Evolutionary conservation across 2,113 vertebrate genomes (phyloP).

Genomic region (Siniperca knerii): DNA sequence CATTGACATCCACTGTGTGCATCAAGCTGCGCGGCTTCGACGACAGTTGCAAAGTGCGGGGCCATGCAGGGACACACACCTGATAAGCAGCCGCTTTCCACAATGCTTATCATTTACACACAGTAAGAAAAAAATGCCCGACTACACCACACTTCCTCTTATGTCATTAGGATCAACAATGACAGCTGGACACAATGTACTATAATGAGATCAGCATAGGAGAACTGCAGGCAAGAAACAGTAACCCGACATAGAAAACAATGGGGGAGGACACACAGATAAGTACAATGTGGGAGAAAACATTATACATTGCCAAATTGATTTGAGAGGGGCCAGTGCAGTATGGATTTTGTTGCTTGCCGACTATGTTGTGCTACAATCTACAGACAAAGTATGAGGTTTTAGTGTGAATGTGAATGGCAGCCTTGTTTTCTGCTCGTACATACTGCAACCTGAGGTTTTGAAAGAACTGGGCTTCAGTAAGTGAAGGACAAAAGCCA

Average conservation of each 20-base stretch:
- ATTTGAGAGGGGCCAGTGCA: constrained; percentile 28
- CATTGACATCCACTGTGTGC: constrained; percentile 13
- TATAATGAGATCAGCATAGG: constrained; percentile 53
- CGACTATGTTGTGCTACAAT: neutral
- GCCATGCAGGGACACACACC: constrained; percentile 51
- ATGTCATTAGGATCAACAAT: constrained; percentile 55
- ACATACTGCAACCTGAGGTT: constrained; percentile 9
- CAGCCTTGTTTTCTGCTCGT: constrained; percentile 15
- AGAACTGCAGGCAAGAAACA: constrained; percentile 42
- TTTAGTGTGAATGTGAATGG: constrained; percentile 15
- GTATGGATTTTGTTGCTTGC: constrained; percentile 43
- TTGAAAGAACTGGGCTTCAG: constrained; percentile 20
- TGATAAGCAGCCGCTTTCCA: constrained; percentile 72
- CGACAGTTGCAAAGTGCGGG: constrained; percentile 22
- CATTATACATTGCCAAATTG: constrained; percentile 27
- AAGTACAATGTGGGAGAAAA: constrained; percentile 33
- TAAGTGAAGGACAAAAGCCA: constrained; percentile 36
- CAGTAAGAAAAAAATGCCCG: constrained; percentile 57
- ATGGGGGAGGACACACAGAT: constrained; percentile 11
- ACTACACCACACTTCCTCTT: constrained; percentile 64
- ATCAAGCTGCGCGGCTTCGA: constrained; percentile 22
- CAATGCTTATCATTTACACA: constrained; percentile 72
- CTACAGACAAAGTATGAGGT: constrained; percentile 8
- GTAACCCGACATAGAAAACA: constrained; percentile 9
- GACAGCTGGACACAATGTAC: constrained; percentile 65